phyloP scores from a whole-genome alignment of 2,113 vertebrate genomes.

The Riparia riparia region DNA sequence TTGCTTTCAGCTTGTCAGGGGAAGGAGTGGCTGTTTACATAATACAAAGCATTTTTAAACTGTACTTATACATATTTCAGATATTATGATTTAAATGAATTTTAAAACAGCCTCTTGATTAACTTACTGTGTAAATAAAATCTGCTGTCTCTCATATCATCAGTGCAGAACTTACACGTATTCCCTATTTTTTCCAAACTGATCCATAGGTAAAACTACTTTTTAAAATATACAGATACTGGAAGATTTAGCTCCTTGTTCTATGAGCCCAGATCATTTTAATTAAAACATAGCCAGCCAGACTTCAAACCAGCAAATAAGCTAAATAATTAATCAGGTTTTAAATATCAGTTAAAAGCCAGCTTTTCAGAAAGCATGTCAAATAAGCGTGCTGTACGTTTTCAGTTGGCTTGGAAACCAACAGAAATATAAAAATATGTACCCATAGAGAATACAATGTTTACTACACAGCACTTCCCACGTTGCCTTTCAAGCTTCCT shows the following conservation, averaged over 20 bases:
- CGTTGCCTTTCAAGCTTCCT: neutral
- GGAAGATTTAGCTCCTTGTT: neutral
- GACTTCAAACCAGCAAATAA: neutral
- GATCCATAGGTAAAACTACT: neutral
- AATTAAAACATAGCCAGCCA: neutral
- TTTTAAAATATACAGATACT: neutral
- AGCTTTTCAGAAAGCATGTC: neutral
- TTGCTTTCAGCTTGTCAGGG: neutral
- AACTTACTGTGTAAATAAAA: neutral
- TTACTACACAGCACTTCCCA: neutral
- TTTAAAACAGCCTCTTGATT: neutral
- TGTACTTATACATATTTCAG: neutral
- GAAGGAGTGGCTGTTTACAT: neutral
- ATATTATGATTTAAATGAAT: neutral
- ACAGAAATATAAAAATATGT: neutral
- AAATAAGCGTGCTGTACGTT: neutral
- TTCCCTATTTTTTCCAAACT: neutral
- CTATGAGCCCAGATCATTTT: neutral
- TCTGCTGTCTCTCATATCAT: neutral
- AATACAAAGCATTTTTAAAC: neutral
- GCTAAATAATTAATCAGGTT: neutral
- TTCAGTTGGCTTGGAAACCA: neutral
- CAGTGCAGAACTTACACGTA: neutral
- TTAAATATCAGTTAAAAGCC: neutral
- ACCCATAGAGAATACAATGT: neutral